Evolutionary conservation across 2,888 invertebrate species (phyloP).

Genomic region (Baccha elongata): DNA sequence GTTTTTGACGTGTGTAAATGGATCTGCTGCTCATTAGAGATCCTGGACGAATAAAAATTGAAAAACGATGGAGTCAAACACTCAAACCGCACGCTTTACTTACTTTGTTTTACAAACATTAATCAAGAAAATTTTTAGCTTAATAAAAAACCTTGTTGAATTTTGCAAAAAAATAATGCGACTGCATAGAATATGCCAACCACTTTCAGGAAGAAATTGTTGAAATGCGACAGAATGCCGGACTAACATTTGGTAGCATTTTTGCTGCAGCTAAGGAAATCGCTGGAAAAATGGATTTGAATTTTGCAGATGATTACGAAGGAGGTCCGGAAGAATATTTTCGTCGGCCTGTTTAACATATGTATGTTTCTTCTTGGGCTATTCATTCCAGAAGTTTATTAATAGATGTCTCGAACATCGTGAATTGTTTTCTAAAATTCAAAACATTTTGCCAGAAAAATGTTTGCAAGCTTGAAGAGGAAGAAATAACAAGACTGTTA

Average conservation of each 20-base stretch:
- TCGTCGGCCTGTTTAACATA: constrained; percentile 40
- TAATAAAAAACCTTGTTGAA: constrained; percentile 49
- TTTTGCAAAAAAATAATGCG: constrained; percentile 51
- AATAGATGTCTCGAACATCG: constrained; percentile 20
- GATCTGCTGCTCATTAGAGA: constrained; percentile 37
- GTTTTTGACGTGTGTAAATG: constrained; percentile 5
- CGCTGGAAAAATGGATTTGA: constrained; percentile 22
- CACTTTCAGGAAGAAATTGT: constrained; percentile 34
- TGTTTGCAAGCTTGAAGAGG: constrained; percentile 29
- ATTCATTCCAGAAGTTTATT: constrained; percentile 30
- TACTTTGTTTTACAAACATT: constrained; percentile 39
- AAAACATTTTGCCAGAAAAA: constrained; percentile 52
- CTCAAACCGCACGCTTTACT: constrained; percentile 41
- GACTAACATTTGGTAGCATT: constrained; percentile 31
- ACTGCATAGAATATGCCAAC: constrained; percentile 44
- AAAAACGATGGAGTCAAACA: constrained; percentile 22
- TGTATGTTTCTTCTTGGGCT: constrained; percentile 45
- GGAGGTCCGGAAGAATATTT: constrained; percentile 48
- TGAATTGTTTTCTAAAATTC: constrained; percentile 45
- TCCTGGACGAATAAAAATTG: constrained; percentile 15
- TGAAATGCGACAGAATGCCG: constrained; percentile 41
- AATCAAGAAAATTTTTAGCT: constrained; percentile 30
- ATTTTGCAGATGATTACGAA: constrained; percentile 24
- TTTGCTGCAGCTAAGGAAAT: constrained; percentile 19
- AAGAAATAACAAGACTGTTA: constrained; percentile 16